Conservation (phyloP, 2,113 vertebrate species). For the Hylia prasina region DNA sequence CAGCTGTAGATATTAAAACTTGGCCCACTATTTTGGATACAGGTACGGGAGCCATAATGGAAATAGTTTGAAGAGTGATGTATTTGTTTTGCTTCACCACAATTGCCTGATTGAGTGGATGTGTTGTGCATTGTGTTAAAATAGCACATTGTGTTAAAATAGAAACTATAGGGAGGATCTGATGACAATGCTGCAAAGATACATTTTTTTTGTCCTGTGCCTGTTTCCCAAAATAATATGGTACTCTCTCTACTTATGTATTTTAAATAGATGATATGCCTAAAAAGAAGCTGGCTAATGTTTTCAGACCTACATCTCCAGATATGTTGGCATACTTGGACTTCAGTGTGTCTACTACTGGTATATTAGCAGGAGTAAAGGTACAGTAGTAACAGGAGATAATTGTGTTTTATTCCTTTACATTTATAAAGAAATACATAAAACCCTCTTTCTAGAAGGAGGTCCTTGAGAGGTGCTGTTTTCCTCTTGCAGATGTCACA, state of each 20-base stretch:
- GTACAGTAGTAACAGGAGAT: conserved; percentile 61
- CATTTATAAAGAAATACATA: rapidly evolving
- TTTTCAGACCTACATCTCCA: conserved; percentile 88
- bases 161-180: neutral
- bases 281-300: conserved; percentile 83
- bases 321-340: conserved; percentile 93
- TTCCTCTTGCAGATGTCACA: conserved; percentile 87
- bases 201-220: neutral
- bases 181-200: neutral
- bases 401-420: neutral
- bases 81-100: neutral
- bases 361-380: conserved; percentile 95
- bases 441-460: neutral
- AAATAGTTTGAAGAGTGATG: neutral
- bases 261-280: conserved; percentile 86
- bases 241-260: neutral
- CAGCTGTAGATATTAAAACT: conserved; percentile 88
- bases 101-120: neutral
- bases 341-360: conserved; percentile 97
- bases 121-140: neutral
- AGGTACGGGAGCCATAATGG: conserved; percentile 63
- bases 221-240: neutral
- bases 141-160: neutral
- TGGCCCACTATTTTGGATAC: conserved; percentile 95
- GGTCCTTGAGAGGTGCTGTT: neutral